These are phyloP conservation scores for Toxotes lorentzi DNA, from an alignment of 2,797 vertebrate species.

Conservation along the genomic window DNA sequence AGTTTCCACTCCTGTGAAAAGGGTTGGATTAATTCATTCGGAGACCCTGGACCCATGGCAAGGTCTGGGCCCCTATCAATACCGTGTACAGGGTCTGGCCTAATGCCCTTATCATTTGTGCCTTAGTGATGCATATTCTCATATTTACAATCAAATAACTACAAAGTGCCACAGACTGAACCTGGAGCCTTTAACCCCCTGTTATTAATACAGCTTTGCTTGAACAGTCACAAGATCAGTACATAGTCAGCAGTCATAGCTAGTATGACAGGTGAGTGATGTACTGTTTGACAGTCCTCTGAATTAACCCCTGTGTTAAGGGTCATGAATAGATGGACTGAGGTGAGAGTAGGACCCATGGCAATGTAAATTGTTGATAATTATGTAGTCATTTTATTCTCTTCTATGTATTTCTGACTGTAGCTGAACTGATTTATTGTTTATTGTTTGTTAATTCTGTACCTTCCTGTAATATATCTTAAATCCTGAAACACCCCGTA, in stretches of 20 bases:
- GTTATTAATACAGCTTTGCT: not conserved
- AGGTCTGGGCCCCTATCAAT: not conserved
- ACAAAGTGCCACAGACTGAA: not conserved
- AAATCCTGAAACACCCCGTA: rapidly evolving
- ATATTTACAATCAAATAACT: not conserved
- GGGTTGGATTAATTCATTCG: not conserved
- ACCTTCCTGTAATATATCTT: not conserved
- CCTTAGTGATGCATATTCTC: not conserved
- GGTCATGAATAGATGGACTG: too few species aligned
- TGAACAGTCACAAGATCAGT: not conserved
- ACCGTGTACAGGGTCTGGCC: not conserved
- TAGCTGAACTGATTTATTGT: not conserved
- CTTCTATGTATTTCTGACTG: too few species aligned
- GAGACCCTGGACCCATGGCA: too few species aligned
- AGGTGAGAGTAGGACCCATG: too few species aligned
- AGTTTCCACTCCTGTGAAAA: not conserved
- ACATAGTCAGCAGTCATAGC: not conserved
- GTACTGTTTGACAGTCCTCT: not conserved
- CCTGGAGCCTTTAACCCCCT: not conserved
- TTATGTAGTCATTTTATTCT: too few species aligned
- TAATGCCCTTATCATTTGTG: not conserved
- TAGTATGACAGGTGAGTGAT: not conserved
- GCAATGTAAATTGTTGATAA: too few species aligned
- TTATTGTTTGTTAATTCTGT: not conserved
- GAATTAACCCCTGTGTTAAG: too few species aligned